Conservation (phyloP, 2,797 vertebrate species). For the Phrynocephalus guinanensis region DNA sequence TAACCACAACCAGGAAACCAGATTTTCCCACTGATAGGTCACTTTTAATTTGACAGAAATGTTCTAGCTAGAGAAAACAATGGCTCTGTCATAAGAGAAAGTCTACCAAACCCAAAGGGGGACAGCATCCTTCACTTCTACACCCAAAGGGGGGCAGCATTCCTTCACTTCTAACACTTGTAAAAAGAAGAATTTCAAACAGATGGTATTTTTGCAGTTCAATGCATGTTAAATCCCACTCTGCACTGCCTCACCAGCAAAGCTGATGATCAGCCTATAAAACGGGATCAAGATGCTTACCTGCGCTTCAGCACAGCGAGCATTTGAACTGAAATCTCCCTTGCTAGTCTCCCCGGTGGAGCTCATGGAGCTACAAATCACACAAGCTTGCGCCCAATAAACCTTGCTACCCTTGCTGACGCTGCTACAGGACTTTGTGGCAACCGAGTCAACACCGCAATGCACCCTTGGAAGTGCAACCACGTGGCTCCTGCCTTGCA, state of each 20-base stretch:
- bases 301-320: background rate
- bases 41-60: background rate
- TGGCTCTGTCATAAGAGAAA: background rate
- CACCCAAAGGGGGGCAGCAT: too few relatives aligned
- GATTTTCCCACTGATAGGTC: background rate
- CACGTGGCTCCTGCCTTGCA: too few relatives aligned
- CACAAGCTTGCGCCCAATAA: too few relatives aligned
- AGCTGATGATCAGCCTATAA: background rate
- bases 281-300: background rate
- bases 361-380: too few relatives aligned
- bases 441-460: too few relatives aligned
- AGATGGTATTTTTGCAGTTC: too few relatives aligned
- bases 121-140: too few relatives aligned
- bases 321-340: background rate
- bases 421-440: too few relatives aligned
- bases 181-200: background rate
- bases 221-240: background rate
- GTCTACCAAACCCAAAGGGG: background rate
- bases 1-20: background rate
- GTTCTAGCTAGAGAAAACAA: background rate
- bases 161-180: background rate
- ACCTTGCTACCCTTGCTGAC: too few relatives aligned
- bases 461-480: background rate
- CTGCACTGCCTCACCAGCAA: background rate
- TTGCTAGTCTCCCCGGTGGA: too few relatives aligned